phyloP scores from a whole-genome alignment of 2,113 vertebrate genomes.

The Xerus inauris region DNA sequence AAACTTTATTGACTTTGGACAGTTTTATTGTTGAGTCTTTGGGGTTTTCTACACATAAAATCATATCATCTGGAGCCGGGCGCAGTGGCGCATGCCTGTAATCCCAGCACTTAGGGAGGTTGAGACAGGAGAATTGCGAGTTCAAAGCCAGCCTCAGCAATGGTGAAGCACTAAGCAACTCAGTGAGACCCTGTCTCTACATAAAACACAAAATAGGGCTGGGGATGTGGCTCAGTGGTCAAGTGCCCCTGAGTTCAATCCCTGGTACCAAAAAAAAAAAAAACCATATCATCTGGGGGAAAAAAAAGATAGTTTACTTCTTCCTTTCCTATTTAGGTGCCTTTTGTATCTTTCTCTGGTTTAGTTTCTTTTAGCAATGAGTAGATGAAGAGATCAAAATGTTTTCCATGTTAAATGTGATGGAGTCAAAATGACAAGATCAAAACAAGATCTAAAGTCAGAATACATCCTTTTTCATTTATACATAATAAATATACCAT shows the following conservation, averaged over 20 bases:
- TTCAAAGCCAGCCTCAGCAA: too few relatives aligned
- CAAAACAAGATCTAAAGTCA: constrained; percentile 22
- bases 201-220: too few relatives aligned
- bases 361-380: neutral
- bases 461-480: constrained; percentile 7
- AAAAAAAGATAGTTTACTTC: neutral
- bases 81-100: too few relatives aligned
- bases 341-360: neutral
- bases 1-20: neutral
- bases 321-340: neutral
- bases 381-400: neutral
- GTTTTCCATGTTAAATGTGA: neutral
- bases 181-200: too few relatives aligned
- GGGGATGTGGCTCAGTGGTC: too few relatives aligned
- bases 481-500: neutral
- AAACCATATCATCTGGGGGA: neutral
- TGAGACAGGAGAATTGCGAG: too few relatives aligned
- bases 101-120: too few relatives aligned
- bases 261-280: too few relatives aligned
- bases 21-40: neutral
- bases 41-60: neutral
- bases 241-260: too few relatives aligned
- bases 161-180: too few relatives aligned
- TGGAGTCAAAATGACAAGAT: neutral
- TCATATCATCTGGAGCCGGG: neutral